Evolutionary conservation across 2,888 invertebrate species (phyloP).

Genomic region (Cabera pusaria): DNA sequence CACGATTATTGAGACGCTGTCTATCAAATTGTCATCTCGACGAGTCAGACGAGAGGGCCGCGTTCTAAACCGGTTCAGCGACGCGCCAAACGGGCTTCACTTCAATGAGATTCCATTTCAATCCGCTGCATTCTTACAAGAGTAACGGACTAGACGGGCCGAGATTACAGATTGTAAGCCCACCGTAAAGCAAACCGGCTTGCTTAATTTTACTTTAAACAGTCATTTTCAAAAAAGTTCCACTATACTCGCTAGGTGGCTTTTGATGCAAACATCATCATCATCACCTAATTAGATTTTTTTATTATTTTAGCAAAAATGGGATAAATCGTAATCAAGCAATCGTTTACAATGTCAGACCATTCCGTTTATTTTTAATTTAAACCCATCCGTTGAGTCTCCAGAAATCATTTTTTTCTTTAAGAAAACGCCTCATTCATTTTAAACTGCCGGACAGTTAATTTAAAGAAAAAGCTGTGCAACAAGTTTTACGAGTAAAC

Average conservation of each 20-base stretch:
- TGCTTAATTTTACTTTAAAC: conserved; percentile 27
- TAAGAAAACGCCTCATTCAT: too few species aligned
- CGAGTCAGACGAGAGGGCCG: conserved; percentile 59
- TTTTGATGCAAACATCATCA: too few species aligned
- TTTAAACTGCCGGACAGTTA: conserved; percentile 36
- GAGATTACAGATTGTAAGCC: conserved; percentile 44
- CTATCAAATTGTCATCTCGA: conserved; percentile 72
- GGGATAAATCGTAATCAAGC: too few species aligned
- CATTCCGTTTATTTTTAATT: too few species aligned
- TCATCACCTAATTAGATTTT: too few species aligned
- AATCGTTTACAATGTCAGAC: too few species aligned
- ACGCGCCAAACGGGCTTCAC: conserved; percentile 60
- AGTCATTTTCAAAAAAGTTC: too few species aligned
- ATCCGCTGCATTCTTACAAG: conserved; percentile 78
- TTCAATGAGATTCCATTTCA: conserved; percentile 82
- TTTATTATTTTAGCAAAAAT: too few species aligned
- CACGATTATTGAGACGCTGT: conserved; percentile 58
- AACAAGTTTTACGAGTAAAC: conserved; percentile 48
- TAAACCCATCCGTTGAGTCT: too few species aligned
- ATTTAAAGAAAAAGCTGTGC: conserved; percentile 38
- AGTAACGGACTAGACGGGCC: conserved; percentile 70
- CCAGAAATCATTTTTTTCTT: too few species aligned
- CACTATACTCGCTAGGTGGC: too few species aligned
- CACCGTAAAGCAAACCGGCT: conserved; percentile 43
- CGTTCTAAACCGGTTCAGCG: conserved; percentile 69